phyloP scores from a whole-genome alignment of 2,113 vertebrate genomes.

The Origma solitaria region DNA sequence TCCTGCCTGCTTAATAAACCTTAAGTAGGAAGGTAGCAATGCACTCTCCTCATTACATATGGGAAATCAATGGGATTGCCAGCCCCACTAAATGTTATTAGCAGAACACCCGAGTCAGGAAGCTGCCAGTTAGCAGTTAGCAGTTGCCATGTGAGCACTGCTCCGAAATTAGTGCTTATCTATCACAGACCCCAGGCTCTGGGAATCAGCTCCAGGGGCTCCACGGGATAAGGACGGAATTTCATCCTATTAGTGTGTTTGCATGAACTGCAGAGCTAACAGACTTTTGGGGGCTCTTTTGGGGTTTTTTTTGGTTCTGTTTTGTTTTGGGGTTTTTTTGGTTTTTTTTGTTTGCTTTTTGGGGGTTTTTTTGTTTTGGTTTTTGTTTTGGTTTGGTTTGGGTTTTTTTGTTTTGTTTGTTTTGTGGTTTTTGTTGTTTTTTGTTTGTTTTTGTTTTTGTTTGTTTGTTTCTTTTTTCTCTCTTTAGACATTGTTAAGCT shows the following conservation, averaged over 20 bases:
- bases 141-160: not conserved
- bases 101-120: not conserved
- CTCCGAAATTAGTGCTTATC: not conserved
- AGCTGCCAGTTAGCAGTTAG: not conserved
- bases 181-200: not conserved
- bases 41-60: slow-evolving; percentile 3
- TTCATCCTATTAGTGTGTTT: not conserved
- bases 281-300: accelerated
- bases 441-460: accelerated
- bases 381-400: no score
- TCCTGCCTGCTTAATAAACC: slow-evolving; percentile 42
- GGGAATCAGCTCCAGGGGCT: not conserved
- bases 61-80: slow-evolving; percentile 48
- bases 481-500: not conserved
- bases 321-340: no score
- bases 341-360: accelerated
- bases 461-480: no score
- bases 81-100: not conserved
- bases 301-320: accelerated
- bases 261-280: not conserved
- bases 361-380: no score
- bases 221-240: not conserved
- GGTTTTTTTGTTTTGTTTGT: no score
- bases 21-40: not conserved
- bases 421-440: no score